Evolutionary conservation across 2,797 vertebrate species (phyloP).

Genomic region (Mormyrus hasselquistii): DNA sequence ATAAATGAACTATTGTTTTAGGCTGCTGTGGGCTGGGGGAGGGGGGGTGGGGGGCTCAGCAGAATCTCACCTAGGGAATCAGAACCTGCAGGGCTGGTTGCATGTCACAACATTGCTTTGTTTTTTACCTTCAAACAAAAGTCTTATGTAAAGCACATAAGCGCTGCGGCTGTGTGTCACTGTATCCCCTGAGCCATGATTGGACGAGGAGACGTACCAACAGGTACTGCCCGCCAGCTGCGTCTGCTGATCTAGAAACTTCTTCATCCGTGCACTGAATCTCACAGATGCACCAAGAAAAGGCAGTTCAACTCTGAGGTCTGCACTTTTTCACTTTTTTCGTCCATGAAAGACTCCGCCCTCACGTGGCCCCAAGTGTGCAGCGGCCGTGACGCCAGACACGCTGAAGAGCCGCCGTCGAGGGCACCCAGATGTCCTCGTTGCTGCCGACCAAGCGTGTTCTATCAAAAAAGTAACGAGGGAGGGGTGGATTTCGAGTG

Average conservation of each 20-base stretch:
- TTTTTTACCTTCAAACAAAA: not conserved
- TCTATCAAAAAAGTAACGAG: not conserved
- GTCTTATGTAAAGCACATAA: not conserved
- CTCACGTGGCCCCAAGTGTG: not conserved
- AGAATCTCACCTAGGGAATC: not conserved
- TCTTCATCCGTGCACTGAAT: not conserved
- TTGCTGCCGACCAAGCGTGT: not conserved
- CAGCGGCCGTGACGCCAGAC: not conserved
- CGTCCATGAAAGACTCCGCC: too few relatives aligned
- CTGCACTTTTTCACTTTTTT: not conserved
- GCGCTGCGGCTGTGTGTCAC: not conserved
- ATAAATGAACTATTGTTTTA: not conserved
- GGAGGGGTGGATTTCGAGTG: not conserved
- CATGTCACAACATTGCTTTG: not conserved
- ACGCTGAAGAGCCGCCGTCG: not conserved
- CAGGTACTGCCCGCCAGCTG: not conserved
- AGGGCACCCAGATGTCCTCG: not conserved
- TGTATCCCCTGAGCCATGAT: not conserved
- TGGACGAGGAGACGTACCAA: not conserved
- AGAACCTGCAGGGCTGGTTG: not conserved
- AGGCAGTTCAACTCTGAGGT: not conserved
- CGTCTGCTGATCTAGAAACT: not conserved
- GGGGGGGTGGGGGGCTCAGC: not conserved
- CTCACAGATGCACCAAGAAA: not conserved
- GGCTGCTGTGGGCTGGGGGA: not conserved